Conservation (phyloP, 2,888 invertebrate genomes). For the Athalia circularis region DNA sequence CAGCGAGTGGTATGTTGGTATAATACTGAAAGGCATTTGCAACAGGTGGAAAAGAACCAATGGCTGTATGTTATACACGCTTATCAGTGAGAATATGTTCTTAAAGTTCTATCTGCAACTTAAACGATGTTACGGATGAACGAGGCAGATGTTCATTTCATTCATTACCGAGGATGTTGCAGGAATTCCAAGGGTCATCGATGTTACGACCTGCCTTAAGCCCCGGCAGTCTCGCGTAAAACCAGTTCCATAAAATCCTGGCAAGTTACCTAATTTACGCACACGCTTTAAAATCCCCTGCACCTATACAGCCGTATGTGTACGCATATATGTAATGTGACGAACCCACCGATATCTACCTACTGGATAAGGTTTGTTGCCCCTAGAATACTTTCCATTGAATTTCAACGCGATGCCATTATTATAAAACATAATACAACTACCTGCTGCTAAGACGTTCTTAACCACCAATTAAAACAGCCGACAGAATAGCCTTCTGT, state of each 20-base stretch:
- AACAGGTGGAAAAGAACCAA: conserved; percentile 31
- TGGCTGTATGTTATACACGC: not conserved
- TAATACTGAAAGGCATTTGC: conserved; percentile 17
- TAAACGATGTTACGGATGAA: conserved; percentile 40
- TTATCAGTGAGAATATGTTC: conserved; percentile 17
- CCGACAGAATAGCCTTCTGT: conserved; percentile 28
- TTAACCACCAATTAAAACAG: conserved; percentile 1
- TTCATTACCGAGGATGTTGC: conserved; percentile 23
- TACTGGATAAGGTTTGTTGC: conserved; percentile 17
- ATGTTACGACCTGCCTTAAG: conserved; percentile 62
- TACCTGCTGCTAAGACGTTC: conserved; percentile 24
- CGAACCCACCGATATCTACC: not conserved
- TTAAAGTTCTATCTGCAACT: conserved; percentile 18
- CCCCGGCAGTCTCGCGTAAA: conserved; percentile 52
- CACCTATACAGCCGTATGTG: not conserved
- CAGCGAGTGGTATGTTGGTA: not conserved
- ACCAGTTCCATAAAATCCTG: conserved; percentile 61
- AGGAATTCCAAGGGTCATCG: conserved; percentile 54
- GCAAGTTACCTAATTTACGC: conserved; percentile 61
- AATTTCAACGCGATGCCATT: conserved; percentile 8
- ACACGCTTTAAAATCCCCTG: not conserved
- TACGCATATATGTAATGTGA: not conserved
- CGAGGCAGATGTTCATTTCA: conserved; percentile 32
- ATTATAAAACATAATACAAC: conserved; percentile 33
- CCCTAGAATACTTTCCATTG: conserved; percentile 25